A percentile compares a stretch with the other conserved stretches of the same genome.
phyloP scores from a whole-genome alignment of 2,888 invertebrate species.

The Eudemis profundana region DNA sequence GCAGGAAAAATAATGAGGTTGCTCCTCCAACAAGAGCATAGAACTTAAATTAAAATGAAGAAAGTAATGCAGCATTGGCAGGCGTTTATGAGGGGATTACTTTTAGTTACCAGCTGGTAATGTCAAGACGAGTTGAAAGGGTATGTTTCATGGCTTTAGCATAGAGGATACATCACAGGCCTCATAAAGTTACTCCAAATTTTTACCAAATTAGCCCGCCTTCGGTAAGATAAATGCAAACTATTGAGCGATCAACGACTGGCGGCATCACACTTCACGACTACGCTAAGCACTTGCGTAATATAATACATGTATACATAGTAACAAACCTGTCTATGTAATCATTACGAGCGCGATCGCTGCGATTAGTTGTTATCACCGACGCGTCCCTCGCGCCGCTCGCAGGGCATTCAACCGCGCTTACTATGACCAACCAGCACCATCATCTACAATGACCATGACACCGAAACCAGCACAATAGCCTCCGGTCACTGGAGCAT shows the following conservation, averaged over 20 bases:
- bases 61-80: no score
- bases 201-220: not conserved
- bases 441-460: slow-evolving; percentile 79
- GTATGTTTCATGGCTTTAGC: not conserved
- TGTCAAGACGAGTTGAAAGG: no score
- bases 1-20: no score
- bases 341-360: slow-evolving; percentile 42
- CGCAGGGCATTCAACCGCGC: slow-evolving; percentile 79
- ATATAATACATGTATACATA: slow-evolving; percentile 41
- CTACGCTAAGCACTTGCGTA: slow-evolving; percentile 40
- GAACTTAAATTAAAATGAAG: no score
- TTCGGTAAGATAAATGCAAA: slow-evolving; percentile 5
- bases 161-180: not conserved
- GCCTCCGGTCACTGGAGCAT: slow-evolving; percentile 84
- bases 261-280: slow-evolving; percentile 32
- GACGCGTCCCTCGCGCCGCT: slow-evolving; percentile 54
- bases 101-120: no score
- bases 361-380: slow-evolving; percentile 39
- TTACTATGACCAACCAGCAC: slow-evolving; percentile 50
- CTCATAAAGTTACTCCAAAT: not conserved
- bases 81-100: no score
- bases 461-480: slow-evolving; percentile 79
- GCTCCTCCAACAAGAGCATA: no score
- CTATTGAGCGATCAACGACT: slow-evolving; percentile 2
- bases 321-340: slow-evolving; percentile 44